Evolutionary conservation across 2,888 invertebrate genomes (phyloP).

Genomic region (Agrochola litura): DNA sequence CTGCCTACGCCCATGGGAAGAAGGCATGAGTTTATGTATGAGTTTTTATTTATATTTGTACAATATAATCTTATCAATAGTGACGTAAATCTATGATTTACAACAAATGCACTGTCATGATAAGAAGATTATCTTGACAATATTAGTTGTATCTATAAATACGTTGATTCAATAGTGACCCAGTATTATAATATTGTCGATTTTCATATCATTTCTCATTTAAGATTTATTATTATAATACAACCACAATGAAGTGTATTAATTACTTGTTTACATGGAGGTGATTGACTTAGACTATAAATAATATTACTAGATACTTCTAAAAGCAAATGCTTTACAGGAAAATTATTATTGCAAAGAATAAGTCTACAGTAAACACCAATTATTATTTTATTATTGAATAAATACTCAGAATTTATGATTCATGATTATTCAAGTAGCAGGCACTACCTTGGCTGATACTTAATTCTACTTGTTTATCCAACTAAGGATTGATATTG

Average conservation of each 20-base stretch:
- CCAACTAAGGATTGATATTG: constrained; percentile 5
- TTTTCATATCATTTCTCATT: not conserved
- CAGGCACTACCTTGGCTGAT: not conserved
- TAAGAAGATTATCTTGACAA: constrained; percentile 44
- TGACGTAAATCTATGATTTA: constrained; percentile 35
- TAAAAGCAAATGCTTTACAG: constrained; percentile 13
- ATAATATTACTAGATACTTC: constrained; percentile 13
- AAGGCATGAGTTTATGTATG: not conserved
- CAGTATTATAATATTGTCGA: not conserved
- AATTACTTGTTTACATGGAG: constrained; percentile 10
- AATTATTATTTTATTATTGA: constrained; percentile 2
- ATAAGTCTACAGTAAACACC: not conserved
- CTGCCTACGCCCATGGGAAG: not conserved
- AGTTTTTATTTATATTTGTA: not conserved
- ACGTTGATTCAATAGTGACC: constrained; percentile 13
- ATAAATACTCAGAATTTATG: constrained; percentile 29
- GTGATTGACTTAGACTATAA: constrained; percentile 13
- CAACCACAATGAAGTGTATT: not conserved
- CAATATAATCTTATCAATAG: constrained; percentile 56
- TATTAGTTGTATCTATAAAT: constrained; percentile 21
- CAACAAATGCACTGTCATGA: constrained; percentile 46
- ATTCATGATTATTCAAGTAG: constrained; percentile 42
- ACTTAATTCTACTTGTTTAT: constrained; percentile 2
- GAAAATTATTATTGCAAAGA: constrained; percentile 33
- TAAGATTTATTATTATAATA: not conserved